These are phyloP conservation scores for Lutjanus erythropterus DNA, from an alignment of 2,113 vertebrate species.

Conservation along the genomic window DNA sequence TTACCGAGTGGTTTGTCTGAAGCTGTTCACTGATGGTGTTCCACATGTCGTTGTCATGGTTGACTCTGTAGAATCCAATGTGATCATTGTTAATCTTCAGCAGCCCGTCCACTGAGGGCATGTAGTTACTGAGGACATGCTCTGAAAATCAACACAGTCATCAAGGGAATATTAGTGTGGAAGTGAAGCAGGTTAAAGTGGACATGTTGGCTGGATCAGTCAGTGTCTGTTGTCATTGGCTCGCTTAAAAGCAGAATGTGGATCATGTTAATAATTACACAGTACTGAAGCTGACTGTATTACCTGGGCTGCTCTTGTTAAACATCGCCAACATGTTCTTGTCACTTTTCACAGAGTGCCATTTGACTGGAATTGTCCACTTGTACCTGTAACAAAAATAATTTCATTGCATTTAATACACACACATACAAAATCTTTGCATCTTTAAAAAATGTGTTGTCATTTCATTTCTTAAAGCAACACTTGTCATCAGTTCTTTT, in stretches of 20 bases:
- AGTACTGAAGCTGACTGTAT: background rate
- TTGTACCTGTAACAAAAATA: constrained; percentile 87
- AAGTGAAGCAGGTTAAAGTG: background rate
- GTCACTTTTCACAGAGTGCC: constrained; percentile 65
- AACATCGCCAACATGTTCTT: constrained; percentile 73
- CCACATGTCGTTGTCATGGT: constrained; percentile 88
- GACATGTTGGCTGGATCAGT: background rate
- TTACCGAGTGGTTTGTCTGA: constrained; percentile 75
- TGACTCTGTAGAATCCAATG: constrained; percentile 94
- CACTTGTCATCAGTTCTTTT: too few relatives aligned
- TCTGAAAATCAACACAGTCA: constrained; percentile 76
- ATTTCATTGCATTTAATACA: background rate
- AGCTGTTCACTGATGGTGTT: constrained; percentile 75
- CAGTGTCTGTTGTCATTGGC: background rate
- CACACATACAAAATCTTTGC: background rate
- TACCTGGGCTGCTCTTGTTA: constrained; percentile 85
- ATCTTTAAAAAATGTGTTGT: too few relatives aligned
- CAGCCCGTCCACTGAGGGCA: constrained; percentile 59
- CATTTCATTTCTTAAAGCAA: too few relatives aligned
- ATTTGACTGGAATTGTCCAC: constrained; percentile 95
- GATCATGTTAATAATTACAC: background rate
- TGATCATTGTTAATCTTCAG: constrained; percentile 91
- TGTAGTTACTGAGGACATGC: constrained; percentile 67
- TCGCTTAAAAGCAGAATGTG: background rate
- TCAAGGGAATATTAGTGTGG: background rate